Evolutionary conservation across 2,797 vertebrate species (phyloP), one percentile per base, ranked within the genome.

Genomic region (Gymnoscopelus braueri): DNA sequence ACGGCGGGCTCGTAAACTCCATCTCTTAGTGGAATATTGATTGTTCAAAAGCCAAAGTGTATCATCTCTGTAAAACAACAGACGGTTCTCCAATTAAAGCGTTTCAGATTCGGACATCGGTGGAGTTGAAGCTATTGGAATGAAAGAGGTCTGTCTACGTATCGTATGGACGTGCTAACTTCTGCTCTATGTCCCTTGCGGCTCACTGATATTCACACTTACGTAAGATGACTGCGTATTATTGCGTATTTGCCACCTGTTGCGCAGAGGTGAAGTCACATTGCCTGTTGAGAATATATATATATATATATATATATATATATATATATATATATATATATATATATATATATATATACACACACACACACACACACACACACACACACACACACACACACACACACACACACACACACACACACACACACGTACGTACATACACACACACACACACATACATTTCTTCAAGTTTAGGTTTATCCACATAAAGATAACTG

Each of bases 191-290:
- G 70, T 80, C 4, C 66, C 60, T 59, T 6, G 71, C 14, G 32
- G 67, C 58, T 75, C 77, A 63, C 67, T 0, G 63, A 69, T 52
- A 35, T 78, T 72, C 84, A 55, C 85, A 79, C 83, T 92, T 92
- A 92, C 89, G 89, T 92, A 92, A 92, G 73, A 69, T 67, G 80
- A 87, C 87, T 89, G 88, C 91, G 90, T 89, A 85, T 91, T 88
- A 14, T 61, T 74, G 68, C 75, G 64, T 63, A 19, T 60, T 57
- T 49, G 53, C 66, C 90, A 92, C 87, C 79, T 92, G 91, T 91
- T 91, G 91, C 85, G 82, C 87, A 88, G 77, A 65, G 63, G 47
- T 60, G 75, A 66, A 78, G 77, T 39, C 66, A 73, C 50, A 68
- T 67, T 50, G 63, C 67, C 70, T 53, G 72, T 65, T 65, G 19